These are phyloP conservation scores for Digitonthophagus gazella DNA, from an alignment of 2,888 invertebrate genomes.

Conservation along the genomic window DNA sequence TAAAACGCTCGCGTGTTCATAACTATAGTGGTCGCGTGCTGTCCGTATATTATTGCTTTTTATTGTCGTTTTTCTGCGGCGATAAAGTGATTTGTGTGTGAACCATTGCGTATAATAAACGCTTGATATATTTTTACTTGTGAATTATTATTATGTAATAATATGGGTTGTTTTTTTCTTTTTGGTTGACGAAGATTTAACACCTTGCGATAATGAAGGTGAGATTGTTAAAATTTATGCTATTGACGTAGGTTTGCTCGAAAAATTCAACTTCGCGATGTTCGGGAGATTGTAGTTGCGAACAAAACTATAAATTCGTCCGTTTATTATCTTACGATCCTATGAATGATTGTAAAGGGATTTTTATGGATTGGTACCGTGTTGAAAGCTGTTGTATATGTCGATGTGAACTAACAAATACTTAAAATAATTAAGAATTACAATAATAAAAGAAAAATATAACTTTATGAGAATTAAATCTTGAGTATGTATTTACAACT, in stretches of 20 bases:
- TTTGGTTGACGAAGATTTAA: neutral
- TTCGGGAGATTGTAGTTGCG: slow-evolving; percentile 16
- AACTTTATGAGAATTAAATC: too few species aligned
- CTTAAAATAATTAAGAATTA: neutral
- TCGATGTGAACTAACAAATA: slow-evolving; percentile 8
- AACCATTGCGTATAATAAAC: neutral
- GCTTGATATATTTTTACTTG: neutral
- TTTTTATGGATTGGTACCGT: slow-evolving; percentile 23
- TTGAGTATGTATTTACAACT: too few species aligned
- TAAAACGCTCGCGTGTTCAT: neutral
- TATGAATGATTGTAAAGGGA: slow-evolving; percentile 20
- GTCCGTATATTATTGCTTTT: neutral
- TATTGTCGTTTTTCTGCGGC: neutral
- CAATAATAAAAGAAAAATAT: too few species aligned
- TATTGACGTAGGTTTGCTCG: too few species aligned
- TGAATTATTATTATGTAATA: neutral
- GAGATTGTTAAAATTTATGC: too few species aligned
- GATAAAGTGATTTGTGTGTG: neutral
- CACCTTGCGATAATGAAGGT: neutral
- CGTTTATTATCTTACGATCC: slow-evolving; percentile 18
- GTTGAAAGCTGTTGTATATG: slow-evolving; percentile 20
- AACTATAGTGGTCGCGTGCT: neutral
- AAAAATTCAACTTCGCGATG: slow-evolving; percentile 9
- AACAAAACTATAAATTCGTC: slow-evolving; percentile 20
- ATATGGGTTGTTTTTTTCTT: too few species aligned